A percentile compares a stretch with the other conserved stretches of the same genome.
Conservation (phyloP, 2,888 invertebrate genomes). For the Cephus sareptanus region DNA sequence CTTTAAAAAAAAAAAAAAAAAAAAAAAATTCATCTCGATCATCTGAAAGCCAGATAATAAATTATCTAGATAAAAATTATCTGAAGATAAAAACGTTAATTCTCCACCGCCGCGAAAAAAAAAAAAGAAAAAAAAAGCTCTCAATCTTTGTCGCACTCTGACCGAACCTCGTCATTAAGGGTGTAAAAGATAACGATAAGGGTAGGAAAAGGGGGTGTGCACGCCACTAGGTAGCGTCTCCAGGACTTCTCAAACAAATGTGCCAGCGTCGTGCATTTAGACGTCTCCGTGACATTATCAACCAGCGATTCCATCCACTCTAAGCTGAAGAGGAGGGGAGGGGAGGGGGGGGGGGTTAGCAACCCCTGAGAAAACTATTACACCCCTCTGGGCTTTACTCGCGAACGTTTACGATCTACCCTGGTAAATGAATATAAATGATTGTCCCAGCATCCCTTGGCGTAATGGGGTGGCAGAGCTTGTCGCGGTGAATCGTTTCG, state of each 20-base stretch:
- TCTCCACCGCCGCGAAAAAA: background rate
- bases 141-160: slow-evolving; percentile 19
- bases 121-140: background rate
- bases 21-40: background rate
- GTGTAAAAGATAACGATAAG: slow-evolving; percentile 12
- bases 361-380: slow-evolving; percentile 6
- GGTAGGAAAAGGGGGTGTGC: slow-evolving; percentile 1
- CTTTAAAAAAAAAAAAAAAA: accelerated
- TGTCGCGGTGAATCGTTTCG: slow-evolving; percentile 1
- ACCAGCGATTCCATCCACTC: slow-evolving; percentile 15
- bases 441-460: slow-evolving; percentile 20
- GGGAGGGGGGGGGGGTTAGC: background rate
- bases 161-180: slow-evolving; percentile 16
- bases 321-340: background rate
- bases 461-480: slow-evolving; percentile 1
- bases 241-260: slow-evolving; percentile 36
- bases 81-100: background rate
- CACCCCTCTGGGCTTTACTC: slow-evolving; percentile 10
- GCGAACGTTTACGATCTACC: slow-evolving; percentile 11
- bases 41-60: background rate
- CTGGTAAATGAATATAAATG: slow-evolving; percentile 29
- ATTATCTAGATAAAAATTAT: background rate
- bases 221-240: background rate
- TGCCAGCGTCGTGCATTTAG: slow-evolving; percentile 34
- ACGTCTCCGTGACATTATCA: slow-evolving; percentile 39